phyloP scores from a whole-genome alignment of 2,113 vertebrate genomes.

The Cygnus atratus region DNA sequence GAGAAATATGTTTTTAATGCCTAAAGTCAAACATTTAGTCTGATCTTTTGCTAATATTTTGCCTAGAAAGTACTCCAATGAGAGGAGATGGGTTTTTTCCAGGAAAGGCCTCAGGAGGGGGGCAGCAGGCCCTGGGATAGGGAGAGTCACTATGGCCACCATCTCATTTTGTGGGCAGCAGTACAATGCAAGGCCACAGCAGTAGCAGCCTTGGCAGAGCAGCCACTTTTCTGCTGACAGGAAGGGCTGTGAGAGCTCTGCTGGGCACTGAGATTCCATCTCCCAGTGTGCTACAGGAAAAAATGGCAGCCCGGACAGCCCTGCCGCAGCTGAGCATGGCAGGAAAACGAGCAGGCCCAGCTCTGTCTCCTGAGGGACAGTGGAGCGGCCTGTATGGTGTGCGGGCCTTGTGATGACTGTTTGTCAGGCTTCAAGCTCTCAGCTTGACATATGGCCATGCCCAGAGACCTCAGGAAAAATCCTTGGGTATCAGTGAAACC shows the following conservation, averaged over 20 bases:
- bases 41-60: not conserved
- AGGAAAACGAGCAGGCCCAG: not conserved
- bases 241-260: no score
- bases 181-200: not conserved
- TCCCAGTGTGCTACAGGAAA: rapidly evolving
- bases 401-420: no score
- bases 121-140: not conserved
- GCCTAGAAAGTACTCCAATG: not conserved
- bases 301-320: not conserved
- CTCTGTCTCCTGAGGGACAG: not conserved
- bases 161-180: not conserved
- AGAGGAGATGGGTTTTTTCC: not conserved
- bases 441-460: not conserved
- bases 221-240: rapidly evolving
- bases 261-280: no score
- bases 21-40: no score
- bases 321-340: no score
- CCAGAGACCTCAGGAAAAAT: not conserved
- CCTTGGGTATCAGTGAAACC: not conserved
- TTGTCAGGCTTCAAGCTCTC: not conserved
- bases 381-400: rapidly evolving
- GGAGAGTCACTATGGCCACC: not conserved
- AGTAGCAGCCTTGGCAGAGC: not conserved
- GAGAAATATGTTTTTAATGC: not conserved
- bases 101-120: no score